A percentile compares a stretch with the other conserved stretches of the same genome.
phyloP scores from a whole-genome alignment of 2,888 invertebrate genomes.

The Chironomus riparius region DNA sequence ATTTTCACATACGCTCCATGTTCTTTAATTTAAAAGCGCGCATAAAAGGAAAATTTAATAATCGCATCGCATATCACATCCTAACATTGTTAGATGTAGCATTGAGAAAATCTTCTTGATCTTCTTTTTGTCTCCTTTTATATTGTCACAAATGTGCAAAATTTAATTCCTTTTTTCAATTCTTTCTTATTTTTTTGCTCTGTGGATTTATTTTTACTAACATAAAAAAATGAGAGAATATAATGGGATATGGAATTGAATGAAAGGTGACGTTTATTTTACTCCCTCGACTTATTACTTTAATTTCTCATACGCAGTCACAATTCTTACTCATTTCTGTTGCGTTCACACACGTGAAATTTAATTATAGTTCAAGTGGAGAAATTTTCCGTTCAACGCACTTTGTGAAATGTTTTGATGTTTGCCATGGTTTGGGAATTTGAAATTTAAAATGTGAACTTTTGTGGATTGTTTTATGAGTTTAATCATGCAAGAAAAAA shows the following conservation, averaged over 20 bases:
- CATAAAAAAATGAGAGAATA: neutral
- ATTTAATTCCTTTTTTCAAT: neutral
- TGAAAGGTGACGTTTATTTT: neutral
- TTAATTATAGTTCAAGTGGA: conserved; percentile 20
- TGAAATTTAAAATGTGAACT: neutral
- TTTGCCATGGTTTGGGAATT: neutral
- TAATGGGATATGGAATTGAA: neutral
- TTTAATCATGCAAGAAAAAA: no score
- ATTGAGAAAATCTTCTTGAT: conserved; percentile 11
- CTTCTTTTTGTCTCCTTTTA: neutral
- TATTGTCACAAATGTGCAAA: neutral
- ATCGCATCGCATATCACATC: conserved; percentile 16
- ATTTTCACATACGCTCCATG: neutral
- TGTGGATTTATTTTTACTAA: neutral
- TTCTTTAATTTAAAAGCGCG: conserved; percentile 12
- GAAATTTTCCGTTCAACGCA: conserved; percentile 4
- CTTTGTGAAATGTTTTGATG: neutral
- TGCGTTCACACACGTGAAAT: neutral
- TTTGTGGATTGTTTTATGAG: no score
- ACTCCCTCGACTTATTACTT: neutral
- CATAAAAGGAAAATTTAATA: conserved; percentile 18
- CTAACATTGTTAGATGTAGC: conserved; percentile 16
- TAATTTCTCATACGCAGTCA: neutral
- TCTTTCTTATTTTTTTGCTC: neutral
- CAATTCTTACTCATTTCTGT: neutral